Percentiles rank a stretch among this genome's conserved stretches.
These are phyloP conservation scores for Cyprinodon variegatus DNA, from an alignment of 2,113 vertebrate species.

Conservation along the genomic window DNA sequence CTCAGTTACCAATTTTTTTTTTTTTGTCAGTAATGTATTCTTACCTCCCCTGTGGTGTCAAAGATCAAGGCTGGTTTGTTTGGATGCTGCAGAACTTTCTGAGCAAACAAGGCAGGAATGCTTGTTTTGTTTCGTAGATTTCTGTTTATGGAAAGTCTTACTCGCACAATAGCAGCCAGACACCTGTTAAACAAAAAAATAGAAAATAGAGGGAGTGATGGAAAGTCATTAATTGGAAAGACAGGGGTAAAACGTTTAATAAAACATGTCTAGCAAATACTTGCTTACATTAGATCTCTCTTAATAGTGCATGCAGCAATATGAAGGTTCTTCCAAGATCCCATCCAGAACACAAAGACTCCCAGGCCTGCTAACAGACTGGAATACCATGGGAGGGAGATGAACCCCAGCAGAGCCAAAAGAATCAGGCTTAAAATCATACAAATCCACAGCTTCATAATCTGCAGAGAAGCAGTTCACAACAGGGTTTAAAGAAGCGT, in stretches of 20 bases:
- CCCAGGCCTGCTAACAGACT: slow-evolving; percentile 73
- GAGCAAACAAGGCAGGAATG: slow-evolving; percentile 83
- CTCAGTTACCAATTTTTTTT: neutral
- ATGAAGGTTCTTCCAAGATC: slow-evolving; percentile 80
- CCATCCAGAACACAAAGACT: slow-evolving; percentile 74
- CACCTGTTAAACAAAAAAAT: slow-evolving; percentile 66
- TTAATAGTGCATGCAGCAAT: slow-evolving; percentile 79
- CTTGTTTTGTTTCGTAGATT: slow-evolving; percentile 74
- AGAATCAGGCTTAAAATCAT: slow-evolving; percentile 30
- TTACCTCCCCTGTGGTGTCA: slow-evolving; percentile 78
- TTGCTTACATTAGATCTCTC: slow-evolving; percentile 86
- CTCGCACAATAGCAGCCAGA: slow-evolving; percentile 79
- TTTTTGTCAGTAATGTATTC: slow-evolving; percentile 23
- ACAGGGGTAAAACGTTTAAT: neutral
- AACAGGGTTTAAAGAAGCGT: neutral
- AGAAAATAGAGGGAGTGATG: neutral
- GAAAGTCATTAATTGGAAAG: neutral
- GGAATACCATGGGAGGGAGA: slow-evolving; percentile 35
- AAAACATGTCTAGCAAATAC: slow-evolving; percentile 21
- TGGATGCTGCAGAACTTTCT: slow-evolving; percentile 70
- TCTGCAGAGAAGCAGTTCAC: slow-evolving; percentile 1
- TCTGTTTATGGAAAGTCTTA: slow-evolving; percentile 75
- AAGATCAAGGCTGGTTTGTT: slow-evolving; percentile 85
- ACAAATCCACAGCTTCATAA: slow-evolving; percentile 25
- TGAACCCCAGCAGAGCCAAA: slow-evolving; percentile 39